A percentile compares a stretch with the other conserved stretches of the same genome.
Conservation (phyloP, 2,113 vertebrate species). For the Gorsachius goisagi region DNA sequence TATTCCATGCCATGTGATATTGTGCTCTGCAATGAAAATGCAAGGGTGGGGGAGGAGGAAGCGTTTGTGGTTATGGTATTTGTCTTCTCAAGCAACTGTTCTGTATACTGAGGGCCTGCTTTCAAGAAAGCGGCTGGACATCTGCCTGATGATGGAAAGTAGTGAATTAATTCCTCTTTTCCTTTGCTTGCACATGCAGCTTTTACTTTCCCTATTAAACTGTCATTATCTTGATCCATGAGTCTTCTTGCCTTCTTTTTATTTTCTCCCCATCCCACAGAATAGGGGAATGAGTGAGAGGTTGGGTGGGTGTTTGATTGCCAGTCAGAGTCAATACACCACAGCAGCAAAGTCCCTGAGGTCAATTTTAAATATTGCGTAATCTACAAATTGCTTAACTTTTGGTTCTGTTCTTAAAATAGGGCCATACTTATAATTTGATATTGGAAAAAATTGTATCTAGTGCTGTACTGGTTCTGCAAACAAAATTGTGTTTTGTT, state of each 20-base stretch:
- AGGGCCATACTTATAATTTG: background rate
- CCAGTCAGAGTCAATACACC: background rate
- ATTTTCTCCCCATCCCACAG: background rate
- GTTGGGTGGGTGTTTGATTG: background rate
- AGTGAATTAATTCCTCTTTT: background rate
- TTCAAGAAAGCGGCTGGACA: background rate
- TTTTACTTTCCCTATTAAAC: background rate
- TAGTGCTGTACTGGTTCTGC: background rate
- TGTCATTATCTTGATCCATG: background rate
- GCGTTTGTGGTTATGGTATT: background rate
- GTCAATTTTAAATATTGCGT: background rate
- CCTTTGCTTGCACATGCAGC: background rate
- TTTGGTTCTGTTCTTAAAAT: background rate
- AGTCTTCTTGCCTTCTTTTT: background rate
- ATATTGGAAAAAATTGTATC: background rate
- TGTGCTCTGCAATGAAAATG: background rate
- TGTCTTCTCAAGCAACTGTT: background rate
- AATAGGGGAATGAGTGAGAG: background rate
- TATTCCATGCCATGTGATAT: background rate
- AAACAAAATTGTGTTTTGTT: background rate
- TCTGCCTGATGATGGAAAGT: background rate
- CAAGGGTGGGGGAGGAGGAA: background rate
- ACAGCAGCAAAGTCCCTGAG: background rate
- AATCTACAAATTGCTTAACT: background rate
- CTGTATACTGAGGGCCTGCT: background rate